Base-by-base conservation (phyloP, 2,113 vertebrate species). In the Brachypteracias leptosomus region DNA sequence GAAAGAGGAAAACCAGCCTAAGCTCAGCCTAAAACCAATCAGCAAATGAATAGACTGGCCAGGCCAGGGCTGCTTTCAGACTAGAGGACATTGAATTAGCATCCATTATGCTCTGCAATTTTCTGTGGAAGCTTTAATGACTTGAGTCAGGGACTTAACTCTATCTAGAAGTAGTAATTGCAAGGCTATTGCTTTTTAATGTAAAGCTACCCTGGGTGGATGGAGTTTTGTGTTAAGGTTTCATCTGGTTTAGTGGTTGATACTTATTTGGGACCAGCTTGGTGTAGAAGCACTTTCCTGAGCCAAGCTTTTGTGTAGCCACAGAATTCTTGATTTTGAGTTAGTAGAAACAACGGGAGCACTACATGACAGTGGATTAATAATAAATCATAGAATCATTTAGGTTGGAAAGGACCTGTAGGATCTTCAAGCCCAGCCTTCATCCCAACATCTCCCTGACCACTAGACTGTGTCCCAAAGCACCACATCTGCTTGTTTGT, bases 351-450 rank as follows among this genome's bases (percentile, higher is more conserved):
- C 2, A 8, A 3, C 11, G 21, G 18, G 44, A 70, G 33, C 54
- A 35, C 42, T 3, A 33, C 2, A 0, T 46, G 55, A 26, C 1
- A 5, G 49, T 1, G 25, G 52, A 6, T 38, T 59, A 31, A 17
- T 3, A 20, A 29, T 26, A 28, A 38, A 52, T n/a, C n/a, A n/a
- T n/a, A n/a, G n/a, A n/a, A n/a, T n/a, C n/a, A n/a, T n/a, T n/a
- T n/a, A n/a, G n/a, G n/a, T n/a, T n/a, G n/a, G n/a, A n/a, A n/a
- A n/a, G n/a, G n/a, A n/a, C n/a, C n/a, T n/a, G n/a, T n/a, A n/a
- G n/a, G n/a, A n/a, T n/a, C n/a, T n/a, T n/a, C n/a, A n/a, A n/a
- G n/a, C n/a, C n/a, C n/a, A n/a, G n/a, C n/a, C n/a, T n/a, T n/a
- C n/a, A n/a, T n/a, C n/a, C n/a, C n/a, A n/a, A n/a, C n/a, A n/a